A percentile compares a stretch with the other conserved stretches of the same genome.
Conservation (phyloP, 2,888 invertebrate species). For the Andrena praecox region DNA sequence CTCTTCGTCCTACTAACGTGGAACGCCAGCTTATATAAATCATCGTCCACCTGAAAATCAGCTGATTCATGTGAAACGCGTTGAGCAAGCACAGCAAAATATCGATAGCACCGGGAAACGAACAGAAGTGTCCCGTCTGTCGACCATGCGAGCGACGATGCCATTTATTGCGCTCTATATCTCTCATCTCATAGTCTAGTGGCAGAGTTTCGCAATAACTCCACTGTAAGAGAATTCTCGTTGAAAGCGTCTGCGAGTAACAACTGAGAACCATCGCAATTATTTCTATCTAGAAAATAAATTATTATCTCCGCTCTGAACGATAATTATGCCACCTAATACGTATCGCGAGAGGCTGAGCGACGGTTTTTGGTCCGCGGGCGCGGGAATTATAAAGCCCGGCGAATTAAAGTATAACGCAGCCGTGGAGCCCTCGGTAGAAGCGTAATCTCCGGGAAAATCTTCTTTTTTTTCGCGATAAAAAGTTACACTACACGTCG, state of each 20-base stretch:
- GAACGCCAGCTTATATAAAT: slow-evolving; percentile 31
- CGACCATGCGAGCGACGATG: slow-evolving; percentile 17
- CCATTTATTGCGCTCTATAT: slow-evolving; percentile 2
- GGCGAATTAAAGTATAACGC: slow-evolving; percentile 42
- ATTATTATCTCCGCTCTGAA: too few relatives aligned
- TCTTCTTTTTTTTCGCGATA: slow-evolving; percentile 33
- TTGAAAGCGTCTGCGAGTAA: too few relatives aligned
- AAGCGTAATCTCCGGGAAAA: slow-evolving; percentile 43
- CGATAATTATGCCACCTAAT: too few relatives aligned
- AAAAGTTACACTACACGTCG: slow-evolving; percentile 29
- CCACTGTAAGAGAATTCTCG: too few relatives aligned
- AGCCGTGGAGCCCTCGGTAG: background rate
- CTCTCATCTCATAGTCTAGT: too few relatives aligned
- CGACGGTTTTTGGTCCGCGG: background rate
- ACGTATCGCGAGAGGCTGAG: background rate
- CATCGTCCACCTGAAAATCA: slow-evolving; percentile 39
- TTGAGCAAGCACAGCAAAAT: slow-evolving; percentile 32
- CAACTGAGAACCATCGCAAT: too few relatives aligned
- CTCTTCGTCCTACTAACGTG: slow-evolving; percentile 6
- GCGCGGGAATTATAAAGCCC: slow-evolving; percentile 29
- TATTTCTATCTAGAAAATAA: too few relatives aligned
- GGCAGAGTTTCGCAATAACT: too few relatives aligned
- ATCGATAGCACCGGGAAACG: slow-evolving; percentile 6
- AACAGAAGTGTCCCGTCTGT: slow-evolving; percentile 18
- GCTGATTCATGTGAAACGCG: slow-evolving; percentile 53